phyloP scores from a whole-genome alignment of 2,113 vertebrate species.

The Sturnus vulgaris region DNA sequence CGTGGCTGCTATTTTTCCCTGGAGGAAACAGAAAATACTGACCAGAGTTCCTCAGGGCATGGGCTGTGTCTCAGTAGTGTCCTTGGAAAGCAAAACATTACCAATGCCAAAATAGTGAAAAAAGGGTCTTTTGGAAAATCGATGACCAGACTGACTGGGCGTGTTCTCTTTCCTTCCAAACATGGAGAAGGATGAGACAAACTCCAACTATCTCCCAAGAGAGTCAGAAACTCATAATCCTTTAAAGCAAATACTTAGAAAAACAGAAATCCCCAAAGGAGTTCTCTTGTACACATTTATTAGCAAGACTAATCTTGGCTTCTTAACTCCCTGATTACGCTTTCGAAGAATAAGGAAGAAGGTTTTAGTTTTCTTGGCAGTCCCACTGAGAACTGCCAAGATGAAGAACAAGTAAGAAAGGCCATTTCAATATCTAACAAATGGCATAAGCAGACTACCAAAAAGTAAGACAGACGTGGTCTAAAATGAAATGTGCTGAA shows the following conservation, averaged over 20 bases:
- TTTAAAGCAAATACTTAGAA: neutral
- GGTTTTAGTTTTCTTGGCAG: neutral
- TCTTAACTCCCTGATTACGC: neutral
- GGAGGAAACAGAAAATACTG: neutral
- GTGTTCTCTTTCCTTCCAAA: neutral
- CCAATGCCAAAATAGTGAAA: neutral
- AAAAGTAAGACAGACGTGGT: neutral
- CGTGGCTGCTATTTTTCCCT: neutral
- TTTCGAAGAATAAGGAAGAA: neutral
- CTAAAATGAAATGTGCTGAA: neutral
- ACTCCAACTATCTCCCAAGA: neutral
- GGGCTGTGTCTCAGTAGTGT: neutral
- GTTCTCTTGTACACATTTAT: neutral
- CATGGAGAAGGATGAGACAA: neutral
- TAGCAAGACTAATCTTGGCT: constrained; percentile 2
- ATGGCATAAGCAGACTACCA: neutral
- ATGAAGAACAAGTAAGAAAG: neutral
- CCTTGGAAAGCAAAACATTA: neutral
- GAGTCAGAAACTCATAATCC: neutral
- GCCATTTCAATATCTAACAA: neutral
- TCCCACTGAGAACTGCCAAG: neutral
- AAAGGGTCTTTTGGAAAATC: neutral
- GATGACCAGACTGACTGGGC: neutral
- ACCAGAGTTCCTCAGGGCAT: neutral
- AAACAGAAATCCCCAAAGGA: neutral